phyloP scores from a whole-genome alignment of 92 coral and sea anemone species.

The Plumapathes pennacea region DNA sequence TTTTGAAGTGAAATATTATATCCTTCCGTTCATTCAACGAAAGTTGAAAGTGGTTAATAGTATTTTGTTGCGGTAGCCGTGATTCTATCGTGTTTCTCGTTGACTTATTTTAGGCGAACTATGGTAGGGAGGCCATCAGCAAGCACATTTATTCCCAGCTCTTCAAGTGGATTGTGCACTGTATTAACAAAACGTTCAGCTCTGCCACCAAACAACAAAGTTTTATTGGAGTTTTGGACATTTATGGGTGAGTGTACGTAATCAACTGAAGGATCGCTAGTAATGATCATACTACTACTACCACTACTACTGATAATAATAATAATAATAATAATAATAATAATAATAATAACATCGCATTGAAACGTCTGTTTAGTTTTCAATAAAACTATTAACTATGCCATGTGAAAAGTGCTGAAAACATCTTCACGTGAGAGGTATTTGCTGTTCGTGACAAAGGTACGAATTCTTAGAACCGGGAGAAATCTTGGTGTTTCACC shows the following conservation, averaged over 20 bases:
- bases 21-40: too few relatives aligned
- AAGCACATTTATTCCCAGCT: constrained; percentile 93
- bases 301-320: too few relatives aligned
- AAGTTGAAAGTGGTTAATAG: neutral
- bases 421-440: neutral
- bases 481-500: neutral
- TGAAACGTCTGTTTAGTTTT: too few relatives aligned
- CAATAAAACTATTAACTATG: too few relatives aligned
- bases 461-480: neutral
- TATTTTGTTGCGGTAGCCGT: neutral
- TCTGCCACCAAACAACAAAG: constrained; percentile 67
- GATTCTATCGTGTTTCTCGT: neutral
- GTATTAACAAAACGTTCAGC: constrained; percentile 81
- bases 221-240: constrained; percentile 94
- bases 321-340: too few relatives aligned
- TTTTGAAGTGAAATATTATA: too few relatives aligned
- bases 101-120: constrained; percentile 51
- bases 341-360: too few relatives aligned
- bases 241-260: constrained; percentile 78
- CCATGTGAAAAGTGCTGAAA: too few relatives aligned
- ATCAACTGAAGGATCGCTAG: neutral
- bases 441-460: neutral
- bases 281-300: too few relatives aligned
- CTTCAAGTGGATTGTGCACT: constrained; percentile 85
- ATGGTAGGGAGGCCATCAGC: constrained; percentile 87